Conservation (phyloP, 2,888 invertebrate genomes). For the Amphipyra tragopoginis region DNA sequence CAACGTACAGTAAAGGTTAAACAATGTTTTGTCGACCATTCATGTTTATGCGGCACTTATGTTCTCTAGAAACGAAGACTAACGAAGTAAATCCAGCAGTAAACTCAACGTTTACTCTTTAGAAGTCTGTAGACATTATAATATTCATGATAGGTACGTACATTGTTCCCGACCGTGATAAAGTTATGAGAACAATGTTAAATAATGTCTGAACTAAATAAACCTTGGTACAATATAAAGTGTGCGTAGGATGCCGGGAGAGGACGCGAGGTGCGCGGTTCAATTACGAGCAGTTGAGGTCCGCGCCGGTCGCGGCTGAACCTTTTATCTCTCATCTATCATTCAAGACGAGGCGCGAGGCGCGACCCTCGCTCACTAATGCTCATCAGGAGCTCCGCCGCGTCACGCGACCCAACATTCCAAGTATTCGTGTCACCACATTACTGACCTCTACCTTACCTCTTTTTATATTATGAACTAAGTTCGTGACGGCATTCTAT, state of each 20-base stretch:
- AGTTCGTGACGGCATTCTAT: conserved; percentile 17
- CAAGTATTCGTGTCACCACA: conserved; percentile 1
- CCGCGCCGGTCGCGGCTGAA: conserved; percentile 39
- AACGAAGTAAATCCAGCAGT: neutral
- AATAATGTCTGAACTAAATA: neutral
- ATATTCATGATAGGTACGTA: neutral
- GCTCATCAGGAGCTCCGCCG: conserved; percentile 3
- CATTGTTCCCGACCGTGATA: neutral
- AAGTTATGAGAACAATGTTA: neutral
- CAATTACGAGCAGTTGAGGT: conserved; percentile 40
- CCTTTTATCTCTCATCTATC: conserved; percentile 62
- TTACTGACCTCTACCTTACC: conserved; percentile 20
- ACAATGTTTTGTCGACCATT: too few species aligned
- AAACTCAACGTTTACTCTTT: neutral
- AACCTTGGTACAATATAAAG: neutral
- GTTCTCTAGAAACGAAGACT: neutral
- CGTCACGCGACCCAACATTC: conserved; percentile 17
- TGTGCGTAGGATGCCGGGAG: conserved; percentile 4
- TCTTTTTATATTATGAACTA: conserved; percentile 26
- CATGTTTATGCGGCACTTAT: too few species aligned
- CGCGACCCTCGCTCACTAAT: conserved; percentile 6
- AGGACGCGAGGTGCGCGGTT: conserved; percentile 35
- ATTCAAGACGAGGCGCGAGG: conserved; percentile 57
- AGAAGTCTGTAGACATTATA: neutral
- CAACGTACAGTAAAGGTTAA: too few species aligned